Evolutionary conservation across 2,113 vertebrate genomes (phyloP), one percentile per base, ranked within the genome.

Genomic region (Brachirus orientalis): DNA sequence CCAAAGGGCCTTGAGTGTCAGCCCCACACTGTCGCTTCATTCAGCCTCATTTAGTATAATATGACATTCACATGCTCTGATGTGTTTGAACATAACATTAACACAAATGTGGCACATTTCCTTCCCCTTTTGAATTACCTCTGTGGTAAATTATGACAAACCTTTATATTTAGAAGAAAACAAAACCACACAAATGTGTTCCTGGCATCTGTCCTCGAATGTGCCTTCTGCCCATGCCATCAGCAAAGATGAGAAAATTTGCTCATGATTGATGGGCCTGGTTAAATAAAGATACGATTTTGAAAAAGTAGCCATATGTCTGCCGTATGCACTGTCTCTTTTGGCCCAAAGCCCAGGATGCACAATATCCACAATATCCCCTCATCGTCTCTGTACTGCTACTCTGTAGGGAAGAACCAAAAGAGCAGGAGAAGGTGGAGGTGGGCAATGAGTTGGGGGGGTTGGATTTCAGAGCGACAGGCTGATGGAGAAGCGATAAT

Each of bases 231-330:
- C 77, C 47, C 1, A 6, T 14, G 37, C 46, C 51, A 44, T 69
- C 13, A 1, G 47, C 6, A 8, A 35, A 22, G 71, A 62, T 44
- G 43, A 50, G 68, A 64, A 72, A 85, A 65, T 51, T 69, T 68
- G 28, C 47, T 8, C 0, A 9, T 80, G 86, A 88, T 82, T 84
- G 84, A 86, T 84, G 77, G 69, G 45, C 41, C 79, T 69, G 79
- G 75, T 85, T 86, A 82, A 88, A 86, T 77, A 84, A 87, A 88
- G 85, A 88, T 87, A 88, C 80, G 85, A 80, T 80, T 82, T 80
- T 64, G 56, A 74, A 83, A 85, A 63, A 16, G 50, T 61, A 50
- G 72, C 79, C 82, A 86, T 85, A 81, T 89, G 79, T 75, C 73
- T 75, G 66, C 64, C 61, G 35, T 73, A 68, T 77, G 63, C 46